These are phyloP conservation scores for Aplodontia rufa DNA, from an alignment of 2,113 vertebrate species.

Conservation along the genomic window DNA sequence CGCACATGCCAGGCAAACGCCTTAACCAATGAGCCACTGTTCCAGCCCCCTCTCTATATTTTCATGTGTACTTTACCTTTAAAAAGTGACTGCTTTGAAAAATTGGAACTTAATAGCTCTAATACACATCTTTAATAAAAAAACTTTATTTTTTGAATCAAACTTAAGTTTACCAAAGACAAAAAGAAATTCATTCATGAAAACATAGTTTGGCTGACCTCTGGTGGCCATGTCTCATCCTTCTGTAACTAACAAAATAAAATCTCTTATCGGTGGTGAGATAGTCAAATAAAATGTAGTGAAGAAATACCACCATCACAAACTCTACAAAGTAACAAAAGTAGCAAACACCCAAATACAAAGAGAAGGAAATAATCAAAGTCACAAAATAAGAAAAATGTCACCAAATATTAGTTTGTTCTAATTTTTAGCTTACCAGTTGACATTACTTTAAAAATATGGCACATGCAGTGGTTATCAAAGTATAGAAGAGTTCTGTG, in stretches of 20 bases:
- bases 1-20: too few species aligned
- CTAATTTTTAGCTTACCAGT: not conserved
- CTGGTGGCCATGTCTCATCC: constrained; percentile 57
- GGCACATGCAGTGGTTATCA: not conserved
- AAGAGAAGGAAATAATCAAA: not conserved
- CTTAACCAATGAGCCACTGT: too few species aligned
- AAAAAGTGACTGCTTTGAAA: not conserved
- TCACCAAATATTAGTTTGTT: constrained; percentile 12
- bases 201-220: constrained; percentile 67
- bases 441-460: constrained; percentile 33
- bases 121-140: not conserved
- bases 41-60: not conserved
- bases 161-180: constrained; percentile 1
- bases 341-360: not conserved
- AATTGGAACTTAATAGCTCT: not conserved
- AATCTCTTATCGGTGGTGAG: not conserved
- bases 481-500: not conserved
- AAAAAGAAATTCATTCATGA: not conserved
- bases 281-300: not conserved
- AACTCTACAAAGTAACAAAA: constrained; percentile 10
- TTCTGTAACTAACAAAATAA: constrained; percentile 21
- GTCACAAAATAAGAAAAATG: not conserved
- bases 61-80: not conserved
- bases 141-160: constrained; percentile 37
- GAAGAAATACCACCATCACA: not conserved